Evolutionary conservation across 1,140 invertebrate genomes (phyloP).

Genomic region (Lysiphlebus fabarum): DNA sequence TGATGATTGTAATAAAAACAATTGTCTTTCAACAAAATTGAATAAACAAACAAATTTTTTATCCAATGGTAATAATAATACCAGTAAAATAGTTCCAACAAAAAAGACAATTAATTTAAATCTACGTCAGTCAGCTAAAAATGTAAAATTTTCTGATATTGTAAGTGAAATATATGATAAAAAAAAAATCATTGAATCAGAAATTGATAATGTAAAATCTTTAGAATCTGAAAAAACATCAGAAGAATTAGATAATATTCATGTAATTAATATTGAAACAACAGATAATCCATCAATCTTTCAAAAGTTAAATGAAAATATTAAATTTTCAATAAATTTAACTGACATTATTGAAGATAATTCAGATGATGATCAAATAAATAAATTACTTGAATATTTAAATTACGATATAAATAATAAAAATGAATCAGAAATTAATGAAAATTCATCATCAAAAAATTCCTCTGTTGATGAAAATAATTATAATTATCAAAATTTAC

Average conservation of each 20-base stretch:
- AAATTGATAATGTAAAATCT: not conserved
- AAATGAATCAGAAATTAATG: constrained; percentile 1
- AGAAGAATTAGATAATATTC: constrained; percentile 11
- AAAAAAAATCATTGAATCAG: not conserved
- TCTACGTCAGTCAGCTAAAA: not conserved
- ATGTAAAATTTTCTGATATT: not conserved
- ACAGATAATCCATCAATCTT: constrained; percentile 25
- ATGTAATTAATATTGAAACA: constrained; percentile 25
- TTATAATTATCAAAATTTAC: constrained; percentile 20
- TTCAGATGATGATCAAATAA: constrained; percentile 20
- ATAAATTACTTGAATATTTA: constrained; percentile 20
- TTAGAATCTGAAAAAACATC: not conserved
- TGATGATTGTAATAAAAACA: too few relatives aligned
- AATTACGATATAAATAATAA: constrained; percentile 13
- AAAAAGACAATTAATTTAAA: not conserved
- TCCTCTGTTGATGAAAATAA: constrained; percentile 9
- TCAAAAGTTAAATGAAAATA: constrained; percentile 33
- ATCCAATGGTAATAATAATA: not conserved
- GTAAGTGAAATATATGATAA: too few relatives aligned
- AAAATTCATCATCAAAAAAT: constrained; percentile 9
- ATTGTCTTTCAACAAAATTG: constrained; percentile 7
- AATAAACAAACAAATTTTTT: not conserved
- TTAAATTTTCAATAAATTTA: constrained; percentile 32
- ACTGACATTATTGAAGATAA: constrained; percentile 11
- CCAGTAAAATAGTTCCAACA: not conserved